phyloP scores from a whole-genome alignment of 2,797 vertebrate genomes.

The Bucorvus abyssinicus region DNA sequence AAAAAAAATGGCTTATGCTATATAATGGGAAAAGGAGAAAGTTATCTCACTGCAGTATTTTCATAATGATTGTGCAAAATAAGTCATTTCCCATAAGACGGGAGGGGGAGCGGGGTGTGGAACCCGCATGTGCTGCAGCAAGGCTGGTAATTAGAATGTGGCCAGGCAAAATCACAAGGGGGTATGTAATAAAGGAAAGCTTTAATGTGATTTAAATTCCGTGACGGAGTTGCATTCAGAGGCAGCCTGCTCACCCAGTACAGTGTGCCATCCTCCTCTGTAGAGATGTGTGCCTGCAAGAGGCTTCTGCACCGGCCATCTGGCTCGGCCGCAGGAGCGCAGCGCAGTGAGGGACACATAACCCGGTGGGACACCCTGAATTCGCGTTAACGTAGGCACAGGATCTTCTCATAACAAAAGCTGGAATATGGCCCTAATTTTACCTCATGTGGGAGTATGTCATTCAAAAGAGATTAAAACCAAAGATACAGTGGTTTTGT shows the following conservation, averaged over 20 bases:
- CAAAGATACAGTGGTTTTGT: background rate
- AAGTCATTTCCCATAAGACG: constrained; percentile 30
- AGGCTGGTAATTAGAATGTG: constrained; percentile 86
- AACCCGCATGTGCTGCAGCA: constrained; percentile 72
- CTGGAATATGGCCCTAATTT: background rate
- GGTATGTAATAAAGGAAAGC: constrained; percentile 86
- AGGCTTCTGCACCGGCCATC: constrained; percentile 83
- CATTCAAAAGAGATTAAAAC: background rate
- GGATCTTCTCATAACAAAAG: constrained; percentile 21
- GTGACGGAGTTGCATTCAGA: constrained; percentile 83
- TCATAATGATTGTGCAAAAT: background rate
- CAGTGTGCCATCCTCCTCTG: constrained; percentile 30
- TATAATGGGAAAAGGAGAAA: background rate
- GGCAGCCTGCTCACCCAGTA: constrained; percentile 55
- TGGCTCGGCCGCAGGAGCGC: constrained; percentile 76
- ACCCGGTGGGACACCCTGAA: constrained; percentile 48
- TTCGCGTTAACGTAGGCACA: constrained; percentile 24
- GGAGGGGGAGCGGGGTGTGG: constrained; percentile 11
- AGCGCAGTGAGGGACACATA: background rate
- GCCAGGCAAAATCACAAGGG: constrained; percentile 86
- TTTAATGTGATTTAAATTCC: constrained; percentile 98
- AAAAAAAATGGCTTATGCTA: background rate
- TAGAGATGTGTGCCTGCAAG: constrained; percentile 83
- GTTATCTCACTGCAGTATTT: background rate
- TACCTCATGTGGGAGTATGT: background rate